A percentile compares a stretch with the other conserved stretches of the same genome.
Conservation (phyloP, 2,797 vertebrate genomes). For the Semaprochilodus insignis region DNA sequence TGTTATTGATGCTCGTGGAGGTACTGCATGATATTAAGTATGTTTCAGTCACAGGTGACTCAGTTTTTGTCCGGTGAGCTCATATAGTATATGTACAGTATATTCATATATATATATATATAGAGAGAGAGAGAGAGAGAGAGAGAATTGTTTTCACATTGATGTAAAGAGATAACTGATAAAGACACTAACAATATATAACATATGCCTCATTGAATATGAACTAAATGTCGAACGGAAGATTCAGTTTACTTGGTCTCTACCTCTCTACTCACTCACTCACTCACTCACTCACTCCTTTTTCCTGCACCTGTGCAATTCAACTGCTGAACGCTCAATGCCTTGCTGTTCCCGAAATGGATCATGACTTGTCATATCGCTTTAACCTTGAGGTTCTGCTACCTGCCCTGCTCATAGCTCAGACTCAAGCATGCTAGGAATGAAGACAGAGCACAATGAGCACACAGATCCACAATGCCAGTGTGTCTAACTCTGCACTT, state of each 20-base stretch:
- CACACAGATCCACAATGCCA: conserved; percentile 20
- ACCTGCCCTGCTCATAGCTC: conserved; percentile 39
- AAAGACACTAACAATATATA: not conserved
- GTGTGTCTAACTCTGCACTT: not conserved
- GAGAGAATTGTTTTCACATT: too few species aligned
- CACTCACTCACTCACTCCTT: not conserved
- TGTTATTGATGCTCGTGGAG: too few species aligned
- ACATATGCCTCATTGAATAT: not conserved
- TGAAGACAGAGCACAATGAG: conserved; percentile 48
- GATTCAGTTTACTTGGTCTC: too few species aligned
- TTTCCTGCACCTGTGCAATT: conserved; percentile 29
- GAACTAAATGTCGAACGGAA: not conserved
- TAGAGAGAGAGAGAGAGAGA: too few species aligned
- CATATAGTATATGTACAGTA: too few species aligned
- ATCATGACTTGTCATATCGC: conserved; percentile 41
- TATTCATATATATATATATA: too few species aligned
- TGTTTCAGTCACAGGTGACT: too few species aligned
- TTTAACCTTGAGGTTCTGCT: conserved; percentile 45
- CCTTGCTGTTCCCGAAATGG: conserved; percentile 31
- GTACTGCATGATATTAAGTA: too few species aligned
- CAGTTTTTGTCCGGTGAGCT: too few species aligned
- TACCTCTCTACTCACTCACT: not conserved
- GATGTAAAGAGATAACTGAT: too few species aligned
- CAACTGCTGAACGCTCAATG: conserved; percentile 17
- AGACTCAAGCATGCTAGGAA: conserved; percentile 43